phyloP scores from a whole-genome alignment of 2,797 vertebrate genomes.

The Platyrinchus mystaceus region DNA sequence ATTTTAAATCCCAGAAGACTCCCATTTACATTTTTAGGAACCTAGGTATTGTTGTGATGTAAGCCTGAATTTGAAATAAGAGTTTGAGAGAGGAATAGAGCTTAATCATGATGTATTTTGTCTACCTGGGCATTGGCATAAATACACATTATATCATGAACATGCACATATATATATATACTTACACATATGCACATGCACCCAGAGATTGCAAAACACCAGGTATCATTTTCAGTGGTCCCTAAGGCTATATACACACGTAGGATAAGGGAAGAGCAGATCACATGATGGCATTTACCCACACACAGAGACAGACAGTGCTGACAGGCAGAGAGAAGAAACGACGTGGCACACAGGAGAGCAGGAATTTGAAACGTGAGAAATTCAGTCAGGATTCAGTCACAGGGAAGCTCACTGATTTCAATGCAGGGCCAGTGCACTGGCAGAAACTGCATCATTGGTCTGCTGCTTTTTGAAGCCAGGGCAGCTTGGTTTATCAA shows the following conservation, averaged over 20 bases:
- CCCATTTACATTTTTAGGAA: not conserved
- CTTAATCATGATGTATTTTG: not conserved
- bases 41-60: not conserved
- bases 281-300: not conserved
- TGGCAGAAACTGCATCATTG: not conserved
- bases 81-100: not conserved
- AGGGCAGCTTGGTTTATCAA: not conserved
- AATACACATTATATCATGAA: not conserved
- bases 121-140: not conserved
- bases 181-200: not conserved
- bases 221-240: not conserved
- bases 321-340: not conserved
- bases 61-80: not conserved
- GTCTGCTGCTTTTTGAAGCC: not conserved
- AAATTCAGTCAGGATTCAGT: not conserved
- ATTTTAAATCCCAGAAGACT: not conserved
- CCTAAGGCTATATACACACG: not conserved
- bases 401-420: not conserved
- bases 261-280: not conserved
- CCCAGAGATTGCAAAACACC: not conserved
- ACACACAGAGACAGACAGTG: not conserved
- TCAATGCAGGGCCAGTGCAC: not conserved
- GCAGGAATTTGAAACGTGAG: not conserved
- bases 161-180: fast-evolving
- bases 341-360: not conserved